A percentile compares a stretch with the other conserved stretches of the same genome.
Conservation (phyloP, 2,888 invertebrate genomes). For the Antheraea assamensis region DNA sequence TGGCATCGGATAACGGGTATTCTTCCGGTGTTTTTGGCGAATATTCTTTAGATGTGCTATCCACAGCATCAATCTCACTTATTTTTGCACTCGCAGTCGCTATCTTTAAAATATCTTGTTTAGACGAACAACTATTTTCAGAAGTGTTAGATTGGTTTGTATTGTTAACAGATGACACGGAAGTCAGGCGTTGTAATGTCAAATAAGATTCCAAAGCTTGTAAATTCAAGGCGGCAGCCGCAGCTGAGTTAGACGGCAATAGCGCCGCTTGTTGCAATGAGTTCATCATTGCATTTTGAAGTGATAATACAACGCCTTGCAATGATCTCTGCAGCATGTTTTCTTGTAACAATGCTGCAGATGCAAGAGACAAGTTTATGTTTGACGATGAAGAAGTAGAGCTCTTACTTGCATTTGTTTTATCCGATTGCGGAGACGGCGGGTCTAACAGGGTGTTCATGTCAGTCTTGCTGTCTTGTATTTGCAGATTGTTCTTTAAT, state of each 20-base stretch:
- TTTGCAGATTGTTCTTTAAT: constrained; percentile 78
- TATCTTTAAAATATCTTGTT: constrained; percentile 86
- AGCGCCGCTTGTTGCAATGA: constrained; percentile 92
- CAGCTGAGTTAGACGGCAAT: constrained; percentile 91
- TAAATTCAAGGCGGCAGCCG: constrained; percentile 91
- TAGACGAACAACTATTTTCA: constrained; percentile 71
- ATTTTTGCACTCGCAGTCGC: constrained; percentile 81
- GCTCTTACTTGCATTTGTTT: constrained; percentile 73
- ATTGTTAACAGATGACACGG: constrained; percentile 82
- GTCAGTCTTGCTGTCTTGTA: constrained; percentile 74
- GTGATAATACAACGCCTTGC: constrained; percentile 89
- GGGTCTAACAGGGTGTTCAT: constrained; percentile 70
- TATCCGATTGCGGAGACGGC: constrained; percentile 64
- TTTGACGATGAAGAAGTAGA: constrained; percentile 65
- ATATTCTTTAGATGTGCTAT: constrained; percentile 63
- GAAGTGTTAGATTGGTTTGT: constrained; percentile 58
- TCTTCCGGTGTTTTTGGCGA: constrained; percentile 78
- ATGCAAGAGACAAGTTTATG: constrained; percentile 80
- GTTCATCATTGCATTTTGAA: constrained; percentile 93
- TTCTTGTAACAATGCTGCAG: constrained; percentile 84
- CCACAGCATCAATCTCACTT: constrained; percentile 68
- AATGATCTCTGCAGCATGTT: constrained; percentile 87
- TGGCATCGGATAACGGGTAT: constrained; percentile 75
- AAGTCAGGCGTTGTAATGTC: constrained; percentile 90
- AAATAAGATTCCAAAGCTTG: constrained; percentile 94